A percentile compares a stretch with the other conserved stretches of the same genome.
Conservation (phyloP, 1,140 invertebrate species). For the Schlechtendalia chinensis region DNA sequence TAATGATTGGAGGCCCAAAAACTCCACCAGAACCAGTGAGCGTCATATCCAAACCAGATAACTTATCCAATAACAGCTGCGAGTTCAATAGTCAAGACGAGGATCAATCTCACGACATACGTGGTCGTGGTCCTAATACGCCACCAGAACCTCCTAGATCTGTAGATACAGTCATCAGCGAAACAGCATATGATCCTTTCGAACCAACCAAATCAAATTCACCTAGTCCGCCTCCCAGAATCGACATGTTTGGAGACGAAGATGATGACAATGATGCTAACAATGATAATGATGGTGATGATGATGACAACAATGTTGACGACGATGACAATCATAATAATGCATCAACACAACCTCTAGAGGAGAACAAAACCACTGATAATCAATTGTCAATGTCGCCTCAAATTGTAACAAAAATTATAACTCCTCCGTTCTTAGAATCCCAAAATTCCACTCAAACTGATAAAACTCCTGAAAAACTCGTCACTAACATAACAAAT, state of each 20-base stretch:
- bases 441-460: conserved; percentile 27
- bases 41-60: conserved; percentile 67
- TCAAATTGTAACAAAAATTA: conserved; percentile 47
- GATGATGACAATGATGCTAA: conserved; percentile 8
- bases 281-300: neutral
- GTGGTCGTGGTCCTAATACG: conserved; percentile 64
- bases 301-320: no score
- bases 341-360: conserved; percentile 27
- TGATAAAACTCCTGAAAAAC: conserved; percentile 50
- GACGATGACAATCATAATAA: conserved; percentile 21
- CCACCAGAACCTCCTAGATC: conserved; percentile 63
- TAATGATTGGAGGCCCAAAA: conserved; percentile 63
- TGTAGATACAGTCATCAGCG: conserved; percentile 57
- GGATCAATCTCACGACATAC: conserved; percentile 53
- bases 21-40: conserved; percentile 73
- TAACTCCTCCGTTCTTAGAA: conserved; percentile 51
- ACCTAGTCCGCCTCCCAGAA: conserved; percentile 54
- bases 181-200: conserved; percentile 79
- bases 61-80: conserved; percentile 61
- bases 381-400: conserved; percentile 50
- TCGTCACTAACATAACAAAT: conserved; percentile 4
- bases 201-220: conserved; percentile 81
- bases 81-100: conserved; percentile 61
- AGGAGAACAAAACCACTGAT: conserved; percentile 36
- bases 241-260: conserved; percentile 50